Conservation (phyloP, 30 jellyfish, hydroid and myxozoan genomes). For the Hydractinia symbiolongicarpus region DNA sequence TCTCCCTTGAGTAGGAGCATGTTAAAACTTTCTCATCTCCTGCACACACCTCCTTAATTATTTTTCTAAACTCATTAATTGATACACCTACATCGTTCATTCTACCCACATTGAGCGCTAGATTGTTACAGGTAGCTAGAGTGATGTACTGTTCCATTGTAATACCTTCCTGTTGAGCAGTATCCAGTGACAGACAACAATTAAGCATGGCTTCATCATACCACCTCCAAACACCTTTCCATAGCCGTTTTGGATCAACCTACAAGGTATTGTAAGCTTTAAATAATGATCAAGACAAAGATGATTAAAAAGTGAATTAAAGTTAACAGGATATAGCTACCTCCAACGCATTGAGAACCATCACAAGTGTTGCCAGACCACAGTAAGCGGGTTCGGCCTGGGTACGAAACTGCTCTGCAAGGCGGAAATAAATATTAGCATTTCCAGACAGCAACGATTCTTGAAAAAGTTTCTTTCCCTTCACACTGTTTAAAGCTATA, state of each 20-base stretch:
- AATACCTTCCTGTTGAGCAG: slow-evolving; percentile 63
- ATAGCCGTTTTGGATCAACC: slow-evolving; percentile 75
- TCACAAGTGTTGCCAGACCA: slow-evolving; percentile 79
- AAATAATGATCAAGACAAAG: not conserved
- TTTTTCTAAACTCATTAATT: slow-evolving; percentile 39
- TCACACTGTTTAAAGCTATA: slow-evolving; percentile 54
- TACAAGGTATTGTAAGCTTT: not conserved
- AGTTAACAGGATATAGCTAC: not conserved
- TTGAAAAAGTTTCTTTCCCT: slow-evolving; percentile 59
- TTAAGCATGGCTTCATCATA: slow-evolving; percentile 79
- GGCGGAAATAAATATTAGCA: slow-evolving; percentile 53
- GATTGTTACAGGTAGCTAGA: slow-evolving; percentile 64
- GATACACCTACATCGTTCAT: slow-evolving; percentile 29
- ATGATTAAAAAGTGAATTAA: not conserved
- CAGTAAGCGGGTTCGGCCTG: slow-evolving; percentile 92
- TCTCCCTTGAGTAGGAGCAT: slow-evolving; percentile 58
- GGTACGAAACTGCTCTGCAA: slow-evolving; percentile 81
- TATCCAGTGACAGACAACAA: slow-evolving; percentile 68
- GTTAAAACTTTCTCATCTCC: slow-evolving; percentile 47
- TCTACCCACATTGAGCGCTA: slow-evolving; percentile 42
- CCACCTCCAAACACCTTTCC: slow-evolving; percentile 93
- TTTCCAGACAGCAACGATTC: slow-evolving; percentile 78
- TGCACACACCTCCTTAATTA: slow-evolving; percentile 38
- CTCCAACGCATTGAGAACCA: slow-evolving; percentile 67
- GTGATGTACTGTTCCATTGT: slow-evolving; percentile 65